phyloP scores from a whole-genome alignment of 2,113 vertebrate species.

The Entomyzon cyanotis region DNA sequence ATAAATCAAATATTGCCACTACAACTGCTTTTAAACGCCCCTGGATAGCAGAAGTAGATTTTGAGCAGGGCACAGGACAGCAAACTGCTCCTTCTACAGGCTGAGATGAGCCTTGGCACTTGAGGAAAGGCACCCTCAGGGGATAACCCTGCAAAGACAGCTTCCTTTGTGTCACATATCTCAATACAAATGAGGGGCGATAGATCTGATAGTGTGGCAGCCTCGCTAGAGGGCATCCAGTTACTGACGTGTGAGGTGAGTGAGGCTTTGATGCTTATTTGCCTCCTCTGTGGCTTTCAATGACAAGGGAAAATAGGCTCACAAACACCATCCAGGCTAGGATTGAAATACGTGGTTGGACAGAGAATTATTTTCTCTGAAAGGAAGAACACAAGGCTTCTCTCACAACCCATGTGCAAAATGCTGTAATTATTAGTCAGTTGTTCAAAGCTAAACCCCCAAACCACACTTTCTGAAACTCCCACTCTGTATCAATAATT shows the following conservation, averaged over 20 bases:
- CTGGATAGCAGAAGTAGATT: rapidly evolving
- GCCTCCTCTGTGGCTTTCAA: slow-evolving; percentile 16
- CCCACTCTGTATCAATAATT: slow-evolving; percentile 37
- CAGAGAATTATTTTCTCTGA: background rate
- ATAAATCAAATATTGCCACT: background rate
- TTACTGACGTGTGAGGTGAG: background rate
- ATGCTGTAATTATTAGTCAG: slow-evolving; percentile 25
- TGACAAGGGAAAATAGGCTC: background rate
- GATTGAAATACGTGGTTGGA: background rate
- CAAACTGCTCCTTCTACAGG: background rate
- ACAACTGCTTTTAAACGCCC: background rate
- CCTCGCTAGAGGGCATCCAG: slow-evolving; percentile 65
- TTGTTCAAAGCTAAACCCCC: slow-evolving; percentile 48
- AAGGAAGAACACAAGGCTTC: background rate
- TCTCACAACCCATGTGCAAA: slow-evolving; percentile 2
- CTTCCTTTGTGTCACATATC: background rate
- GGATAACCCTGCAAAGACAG: background rate
- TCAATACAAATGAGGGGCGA: background rate
- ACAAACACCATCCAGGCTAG: background rate
- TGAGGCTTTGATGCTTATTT: background rate
- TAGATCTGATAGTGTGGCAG: background rate
- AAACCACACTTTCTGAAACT: slow-evolving; percentile 63
- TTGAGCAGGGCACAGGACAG: background rate
- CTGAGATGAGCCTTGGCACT: background rate
- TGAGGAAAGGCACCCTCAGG: background rate